Evolutionary conservation across 2,888 invertebrate species (phyloP).

Genomic region (Orthosia gothica): DNA sequence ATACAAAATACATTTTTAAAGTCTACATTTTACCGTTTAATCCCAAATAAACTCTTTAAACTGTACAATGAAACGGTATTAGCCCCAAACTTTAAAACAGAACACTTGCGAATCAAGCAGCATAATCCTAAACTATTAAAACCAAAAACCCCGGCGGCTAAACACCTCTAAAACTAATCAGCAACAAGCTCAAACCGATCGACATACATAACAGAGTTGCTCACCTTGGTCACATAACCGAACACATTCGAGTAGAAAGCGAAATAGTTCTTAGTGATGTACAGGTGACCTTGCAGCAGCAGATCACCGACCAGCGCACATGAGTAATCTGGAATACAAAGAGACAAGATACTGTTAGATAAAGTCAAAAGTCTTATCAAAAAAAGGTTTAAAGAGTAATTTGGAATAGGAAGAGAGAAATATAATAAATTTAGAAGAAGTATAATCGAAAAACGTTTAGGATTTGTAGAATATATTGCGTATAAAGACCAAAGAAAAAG

Average conservation of each 20-base stretch:
- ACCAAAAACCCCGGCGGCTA: slow-evolving; percentile 1
- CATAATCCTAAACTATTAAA: slow-evolving; percentile 14
- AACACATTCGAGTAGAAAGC: slow-evolving; percentile 99
- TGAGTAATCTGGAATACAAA: slow-evolving; percentile 94
- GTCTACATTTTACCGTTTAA: no score
- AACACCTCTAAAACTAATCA: slow-evolving; percentile 25
- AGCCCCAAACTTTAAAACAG: slow-evolving; percentile 2
- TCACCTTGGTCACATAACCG: slow-evolving; percentile 98
- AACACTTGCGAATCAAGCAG: slow-evolving; percentile 2
- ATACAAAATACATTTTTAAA: no score
- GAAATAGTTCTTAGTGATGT: slow-evolving; percentile 98
- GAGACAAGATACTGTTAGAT: neutral
- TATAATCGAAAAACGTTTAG: no score
- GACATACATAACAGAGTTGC: slow-evolving; percentile 63
- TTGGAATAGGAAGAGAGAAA: no score
- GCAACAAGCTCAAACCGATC: slow-evolving; percentile 7
- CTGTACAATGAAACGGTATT: neutral
- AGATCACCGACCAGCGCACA: slow-evolving; percentile 98
- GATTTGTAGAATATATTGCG: neutral
- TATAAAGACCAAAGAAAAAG: no score
- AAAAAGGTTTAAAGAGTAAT: slow-evolving; percentile 12
- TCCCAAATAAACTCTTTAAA: neutral
- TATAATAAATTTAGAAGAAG: no score
- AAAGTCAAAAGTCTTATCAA: neutral
- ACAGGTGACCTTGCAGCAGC: slow-evolving; percentile 97